phyloP scores from a whole-genome alignment of 2,113 vertebrate genomes.

The Mus pahari region DNA sequence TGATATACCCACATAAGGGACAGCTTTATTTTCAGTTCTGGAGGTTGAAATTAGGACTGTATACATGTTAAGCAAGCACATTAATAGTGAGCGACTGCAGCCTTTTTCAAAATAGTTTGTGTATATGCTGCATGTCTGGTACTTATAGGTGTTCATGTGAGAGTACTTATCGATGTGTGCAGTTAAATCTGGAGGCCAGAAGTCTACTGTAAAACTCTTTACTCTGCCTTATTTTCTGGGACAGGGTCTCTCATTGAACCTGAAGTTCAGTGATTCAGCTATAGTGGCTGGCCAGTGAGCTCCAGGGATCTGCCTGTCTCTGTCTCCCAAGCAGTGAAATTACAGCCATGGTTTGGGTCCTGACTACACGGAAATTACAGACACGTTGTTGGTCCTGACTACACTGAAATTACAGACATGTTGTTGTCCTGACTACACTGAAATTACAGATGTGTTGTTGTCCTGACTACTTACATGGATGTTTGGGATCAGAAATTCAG shows the following conservation, averaged over 20 bases:
- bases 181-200: background rate
- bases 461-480: background rate
- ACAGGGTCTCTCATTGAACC: background rate
- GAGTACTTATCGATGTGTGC: background rate
- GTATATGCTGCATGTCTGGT: background rate
- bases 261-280: background rate
- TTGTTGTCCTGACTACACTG: no score
- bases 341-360: background rate
- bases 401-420: no score
- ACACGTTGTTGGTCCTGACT: no score
- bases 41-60: background rate
- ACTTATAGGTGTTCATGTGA: background rate
- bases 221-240: background rate
- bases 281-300: background rate
- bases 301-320: background rate
- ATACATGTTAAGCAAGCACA: background rate
- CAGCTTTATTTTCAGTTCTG: background rate
- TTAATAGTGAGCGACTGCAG: background rate
- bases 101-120: background rate
- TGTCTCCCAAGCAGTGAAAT: background rate
- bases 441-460: no score
- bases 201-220: background rate
- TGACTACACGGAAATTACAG: no score
- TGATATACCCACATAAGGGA: background rate
- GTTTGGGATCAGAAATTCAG: background rate